Conservation (phyloP, 2,113 vertebrate genomes). For the Amblyornis subalaris region DNA sequence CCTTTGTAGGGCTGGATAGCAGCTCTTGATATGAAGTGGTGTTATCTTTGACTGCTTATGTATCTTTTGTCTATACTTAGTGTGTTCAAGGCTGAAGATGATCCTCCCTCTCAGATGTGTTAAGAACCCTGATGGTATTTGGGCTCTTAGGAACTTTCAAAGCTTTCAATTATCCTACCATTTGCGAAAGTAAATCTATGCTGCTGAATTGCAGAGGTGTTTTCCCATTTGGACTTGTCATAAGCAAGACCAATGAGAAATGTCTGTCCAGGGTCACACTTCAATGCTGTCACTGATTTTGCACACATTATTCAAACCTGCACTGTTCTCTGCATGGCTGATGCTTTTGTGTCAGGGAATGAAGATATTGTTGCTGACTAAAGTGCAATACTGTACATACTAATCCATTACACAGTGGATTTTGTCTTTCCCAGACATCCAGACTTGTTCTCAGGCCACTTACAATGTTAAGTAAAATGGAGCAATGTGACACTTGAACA, state of each 20-base stretch:
- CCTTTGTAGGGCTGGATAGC: slow-evolving; percentile 37
- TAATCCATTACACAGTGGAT: not conserved
- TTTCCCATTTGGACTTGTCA: not conserved
- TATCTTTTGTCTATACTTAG: slow-evolving; percentile 41
- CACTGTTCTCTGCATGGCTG: not conserved
- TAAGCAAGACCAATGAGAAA: not conserved
- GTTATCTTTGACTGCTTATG: slow-evolving; percentile 51
- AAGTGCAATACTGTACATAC: not conserved
- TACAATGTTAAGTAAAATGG: not conserved
- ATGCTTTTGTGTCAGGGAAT: not conserved
- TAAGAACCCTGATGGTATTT: not conserved
- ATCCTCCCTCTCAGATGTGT: slow-evolving; percentile 26
- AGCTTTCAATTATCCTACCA: not conserved
- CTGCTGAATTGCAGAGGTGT: not conserved
- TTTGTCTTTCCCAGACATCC: not conserved
- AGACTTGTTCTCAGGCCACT: not conserved
- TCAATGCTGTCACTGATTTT: not conserved
- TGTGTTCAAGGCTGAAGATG: slow-evolving; percentile 30
- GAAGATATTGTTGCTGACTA: not conserved
- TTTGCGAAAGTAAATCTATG: not conserved
- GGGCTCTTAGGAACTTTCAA: not conserved
- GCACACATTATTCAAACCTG: not conserved
- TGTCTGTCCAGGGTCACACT: not conserved
- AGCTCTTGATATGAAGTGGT: slow-evolving; percentile 50
- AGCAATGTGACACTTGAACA: not conserved